Evolutionary conservation across 92 coral and sea anemone genomes (phyloP).

Genomic region (Galaxea fascicularis): DNA sequence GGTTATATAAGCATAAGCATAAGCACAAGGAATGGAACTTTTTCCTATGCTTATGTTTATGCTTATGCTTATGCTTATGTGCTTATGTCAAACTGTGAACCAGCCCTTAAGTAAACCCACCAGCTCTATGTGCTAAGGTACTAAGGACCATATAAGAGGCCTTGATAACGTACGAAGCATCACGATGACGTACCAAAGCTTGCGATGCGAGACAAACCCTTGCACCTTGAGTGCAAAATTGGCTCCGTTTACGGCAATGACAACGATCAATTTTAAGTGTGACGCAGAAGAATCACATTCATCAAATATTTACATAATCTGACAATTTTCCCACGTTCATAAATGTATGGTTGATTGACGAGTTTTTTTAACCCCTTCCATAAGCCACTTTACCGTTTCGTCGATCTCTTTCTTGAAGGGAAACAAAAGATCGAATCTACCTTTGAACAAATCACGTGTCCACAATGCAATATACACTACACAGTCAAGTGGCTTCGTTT

Average conservation of each 20-base stretch:
- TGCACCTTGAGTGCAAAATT: neutral
- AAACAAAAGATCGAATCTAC: too few relatives aligned
- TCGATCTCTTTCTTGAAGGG: neutral
- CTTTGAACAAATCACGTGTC: too few relatives aligned
- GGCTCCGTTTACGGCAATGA: neutral
- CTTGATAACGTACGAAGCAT: neutral
- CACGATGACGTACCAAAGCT: constrained; percentile 17
- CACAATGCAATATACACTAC: too few relatives aligned
- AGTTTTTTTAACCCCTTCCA: neutral
- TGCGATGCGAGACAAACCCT: constrained; percentile 2
- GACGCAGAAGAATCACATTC: neutral
- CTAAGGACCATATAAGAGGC: neutral
- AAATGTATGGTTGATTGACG: neutral
- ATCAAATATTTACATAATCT: neutral
- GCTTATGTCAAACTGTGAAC: too few relatives aligned
- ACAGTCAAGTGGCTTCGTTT: too few relatives aligned
- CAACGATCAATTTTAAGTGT: neutral
- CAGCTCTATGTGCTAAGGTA: neutral
- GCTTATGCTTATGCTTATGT: too few relatives aligned
- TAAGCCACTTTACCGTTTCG: neutral
- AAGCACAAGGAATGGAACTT: too few relatives aligned
- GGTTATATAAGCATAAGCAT: too few relatives aligned
- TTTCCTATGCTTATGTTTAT: too few relatives aligned
- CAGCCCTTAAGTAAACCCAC: neutral
- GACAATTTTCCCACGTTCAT: neutral